Conservation (phyloP, 2,113 vertebrate genomes). For the Syngnathus typhle region DNA sequence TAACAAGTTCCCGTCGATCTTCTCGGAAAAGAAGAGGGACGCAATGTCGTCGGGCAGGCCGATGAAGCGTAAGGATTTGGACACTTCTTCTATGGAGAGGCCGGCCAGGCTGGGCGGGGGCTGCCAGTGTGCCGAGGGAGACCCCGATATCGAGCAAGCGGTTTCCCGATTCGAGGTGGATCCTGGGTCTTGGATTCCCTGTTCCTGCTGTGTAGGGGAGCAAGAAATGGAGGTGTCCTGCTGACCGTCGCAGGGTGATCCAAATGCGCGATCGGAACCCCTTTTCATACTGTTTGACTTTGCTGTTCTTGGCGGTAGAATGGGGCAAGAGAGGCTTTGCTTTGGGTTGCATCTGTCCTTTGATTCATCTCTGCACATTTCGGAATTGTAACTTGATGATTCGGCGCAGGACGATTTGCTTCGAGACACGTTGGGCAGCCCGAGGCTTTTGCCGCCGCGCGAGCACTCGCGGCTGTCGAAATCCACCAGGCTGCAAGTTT, state of each 20-base stretch:
- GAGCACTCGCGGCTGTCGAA: slow-evolving; percentile 67
- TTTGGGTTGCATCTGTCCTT: slow-evolving; percentile 69
- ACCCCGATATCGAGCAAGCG: slow-evolving; percentile 66
- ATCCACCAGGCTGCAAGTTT: slow-evolving; percentile 81
- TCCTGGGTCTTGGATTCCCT: slow-evolving; percentile 64
- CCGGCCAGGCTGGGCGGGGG: slow-evolving; percentile 85
- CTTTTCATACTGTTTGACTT: slow-evolving; percentile 71
- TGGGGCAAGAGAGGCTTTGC: slow-evolving; percentile 89
- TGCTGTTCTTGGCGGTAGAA: slow-evolving; percentile 83
- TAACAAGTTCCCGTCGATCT: slow-evolving; percentile 94
- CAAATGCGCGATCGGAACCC: slow-evolving; percentile 54
- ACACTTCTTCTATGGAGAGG: slow-evolving; percentile 90
- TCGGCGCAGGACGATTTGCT: slow-evolving; percentile 75
- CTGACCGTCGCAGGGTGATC: slow-evolving; percentile 68
- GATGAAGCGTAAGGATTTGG: slow-evolving; percentile 87
- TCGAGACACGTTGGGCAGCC: slow-evolving; percentile 50
- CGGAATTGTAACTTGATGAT: slow-evolving; percentile 86
- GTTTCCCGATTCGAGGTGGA: slow-evolving; percentile 72
- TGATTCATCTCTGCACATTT: slow-evolving; percentile 77
- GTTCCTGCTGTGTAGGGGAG: slow-evolving; percentile 62
- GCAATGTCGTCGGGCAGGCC: slow-evolving; percentile 88
- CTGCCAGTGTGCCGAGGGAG: slow-evolving; percentile 77
- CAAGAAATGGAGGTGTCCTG: slow-evolving; percentile 64
- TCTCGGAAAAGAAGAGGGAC: slow-evolving; percentile 85
- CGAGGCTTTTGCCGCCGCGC: slow-evolving; percentile 34